Evolutionary conservation across 2,797 vertebrate species (phyloP), one percentile per base, ranked within the genome.

Genomic region (Ateles fusciceps): DNA sequence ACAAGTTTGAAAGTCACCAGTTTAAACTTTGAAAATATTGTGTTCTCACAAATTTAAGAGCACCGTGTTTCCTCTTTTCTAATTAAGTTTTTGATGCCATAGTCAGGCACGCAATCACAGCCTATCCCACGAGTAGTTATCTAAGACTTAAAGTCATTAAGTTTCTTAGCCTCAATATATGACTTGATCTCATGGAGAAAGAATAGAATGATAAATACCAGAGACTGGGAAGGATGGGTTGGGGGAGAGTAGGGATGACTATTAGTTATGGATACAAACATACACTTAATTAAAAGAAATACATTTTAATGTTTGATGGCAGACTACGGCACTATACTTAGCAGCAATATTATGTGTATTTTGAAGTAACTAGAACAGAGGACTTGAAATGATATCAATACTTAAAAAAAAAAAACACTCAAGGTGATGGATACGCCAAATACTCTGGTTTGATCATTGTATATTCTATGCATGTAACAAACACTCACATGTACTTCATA

Each of bases 1-100:
- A 96, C 83, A 96, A 96, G 95, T 95, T 95, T 57, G 94, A 93
- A 97, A 89, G 86, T 98, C 97, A 98, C 90, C 92, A 96, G 92
- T 94, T 97, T 96, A 91, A 96, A 92, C 59, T 84, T 88, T 30
- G 87, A 87, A 95, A 91, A 95, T 42, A 3, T 83, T 90, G 33
- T 72, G 57, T 94, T 95, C 91, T 96, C 84, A 52, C 55, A 68
- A 91, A 12, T 81, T 87, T 91, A 94, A 2, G 19, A 83, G 14
- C 24, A 97, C 17, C 46, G 2, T 30, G 19, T 81, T 76, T 95
- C n/a, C 44, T 84, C 36, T 90, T 95, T 94, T 72, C 83, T 92
- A 97, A 93, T 96, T 97, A 95, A 94, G 42, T 91, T 96, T 81
- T 57, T 97, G 94, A 91, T 44, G 92, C 79, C 9, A 5, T 33